Evolutionary conservation across 1,140 invertebrate species (phyloP).

Genomic region (Brevipalpus yothersi): DNA sequence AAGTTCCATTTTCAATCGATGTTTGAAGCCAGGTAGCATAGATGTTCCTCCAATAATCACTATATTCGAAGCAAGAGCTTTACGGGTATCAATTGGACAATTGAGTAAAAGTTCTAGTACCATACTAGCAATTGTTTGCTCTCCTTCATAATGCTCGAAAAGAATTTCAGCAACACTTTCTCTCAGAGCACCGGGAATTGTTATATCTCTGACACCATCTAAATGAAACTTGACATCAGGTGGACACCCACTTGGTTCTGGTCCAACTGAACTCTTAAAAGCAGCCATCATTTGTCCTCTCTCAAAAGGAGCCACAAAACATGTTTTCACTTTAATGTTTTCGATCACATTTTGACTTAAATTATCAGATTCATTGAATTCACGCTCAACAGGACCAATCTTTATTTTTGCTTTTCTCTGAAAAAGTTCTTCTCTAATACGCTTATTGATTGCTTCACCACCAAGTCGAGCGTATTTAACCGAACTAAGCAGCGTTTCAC

Average conservation of each 20-base stretch:
- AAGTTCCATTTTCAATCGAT: constrained; percentile 46
- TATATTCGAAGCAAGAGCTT: constrained; percentile 47
- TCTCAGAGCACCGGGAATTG: constrained; percentile 39
- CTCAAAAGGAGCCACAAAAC: constrained; percentile 52
- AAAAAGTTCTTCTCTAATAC: constrained; percentile 8
- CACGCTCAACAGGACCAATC: neutral
- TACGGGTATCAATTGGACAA: constrained; percentile 48
- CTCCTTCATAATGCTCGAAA: constrained; percentile 59
- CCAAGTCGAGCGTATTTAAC: constrained; percentile 50
- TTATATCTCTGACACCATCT: constrained; percentile 29
- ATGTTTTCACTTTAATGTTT: constrained; percentile 34
- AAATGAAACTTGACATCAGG: constrained; percentile 40
- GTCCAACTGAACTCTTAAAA: constrained; percentile 14
- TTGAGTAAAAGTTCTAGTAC: constrained; percentile 51
- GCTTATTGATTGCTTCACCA: constrained; percentile 31
- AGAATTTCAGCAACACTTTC: constrained; percentile 55
- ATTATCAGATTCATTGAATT: neutral
- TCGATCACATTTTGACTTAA: constrained; percentile 21
- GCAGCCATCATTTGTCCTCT: constrained; percentile 33
- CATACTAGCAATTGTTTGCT: constrained; percentile 53
- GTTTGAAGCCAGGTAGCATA: constrained; percentile 49
- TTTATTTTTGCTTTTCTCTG: neutral
- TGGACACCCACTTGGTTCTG: constrained; percentile 12
- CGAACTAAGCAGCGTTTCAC: constrained; percentile 50
- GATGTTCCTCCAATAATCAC: constrained; percentile 56